These are phyloP conservation scores for Scatophagus argus DNA, from an alignment of 2,113 vertebrate genomes.

Conservation along the genomic window DNA sequence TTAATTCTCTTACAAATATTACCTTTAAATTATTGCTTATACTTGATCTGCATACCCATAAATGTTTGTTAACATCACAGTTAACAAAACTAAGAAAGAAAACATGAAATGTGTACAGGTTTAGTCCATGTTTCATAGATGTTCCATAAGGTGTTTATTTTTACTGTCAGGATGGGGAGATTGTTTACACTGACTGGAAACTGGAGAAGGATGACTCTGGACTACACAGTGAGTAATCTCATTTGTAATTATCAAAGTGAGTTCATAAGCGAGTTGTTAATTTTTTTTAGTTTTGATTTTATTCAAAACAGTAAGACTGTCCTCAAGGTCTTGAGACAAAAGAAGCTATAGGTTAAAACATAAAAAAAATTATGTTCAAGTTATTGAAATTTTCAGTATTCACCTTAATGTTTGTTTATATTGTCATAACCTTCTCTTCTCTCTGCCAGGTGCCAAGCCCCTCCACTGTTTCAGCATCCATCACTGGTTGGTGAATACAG, in stretches of 20 bases:
- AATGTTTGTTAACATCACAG: background rate
- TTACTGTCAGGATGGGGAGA: slow-evolving; percentile 85
- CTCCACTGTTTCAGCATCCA: slow-evolving; percentile 76
- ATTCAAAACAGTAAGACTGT: background rate
- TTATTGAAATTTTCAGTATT: background rate
- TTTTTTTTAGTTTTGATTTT: background rate
- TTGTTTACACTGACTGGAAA: slow-evolving; percentile 89
- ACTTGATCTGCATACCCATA: background rate
- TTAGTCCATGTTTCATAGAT: background rate
- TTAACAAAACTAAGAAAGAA: background rate
- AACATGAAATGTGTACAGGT: background rate
- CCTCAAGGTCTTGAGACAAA: background rate
- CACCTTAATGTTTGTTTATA: too few species aligned
- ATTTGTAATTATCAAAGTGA: background rate
- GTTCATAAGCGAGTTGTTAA: background rate
- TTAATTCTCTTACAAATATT: background rate
- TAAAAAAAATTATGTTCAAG: background rate
- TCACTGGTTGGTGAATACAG: slow-evolving; percentile 84
- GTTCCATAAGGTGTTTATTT: background rate
- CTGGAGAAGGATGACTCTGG: slow-evolving; percentile 82
- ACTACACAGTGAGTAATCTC: slow-evolving; percentile 82
- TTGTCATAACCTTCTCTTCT: slow-evolving; percentile 25
- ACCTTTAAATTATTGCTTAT: too few species aligned
- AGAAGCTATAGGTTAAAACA: slow-evolving; percentile 6
- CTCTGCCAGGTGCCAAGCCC: slow-evolving; percentile 77